A percentile compares a stretch with the other conserved stretches of the same genome.
Evolutionary conservation across 2,113 vertebrate genomes (phyloP).

Genomic region (Xiphias gladius): DNA sequence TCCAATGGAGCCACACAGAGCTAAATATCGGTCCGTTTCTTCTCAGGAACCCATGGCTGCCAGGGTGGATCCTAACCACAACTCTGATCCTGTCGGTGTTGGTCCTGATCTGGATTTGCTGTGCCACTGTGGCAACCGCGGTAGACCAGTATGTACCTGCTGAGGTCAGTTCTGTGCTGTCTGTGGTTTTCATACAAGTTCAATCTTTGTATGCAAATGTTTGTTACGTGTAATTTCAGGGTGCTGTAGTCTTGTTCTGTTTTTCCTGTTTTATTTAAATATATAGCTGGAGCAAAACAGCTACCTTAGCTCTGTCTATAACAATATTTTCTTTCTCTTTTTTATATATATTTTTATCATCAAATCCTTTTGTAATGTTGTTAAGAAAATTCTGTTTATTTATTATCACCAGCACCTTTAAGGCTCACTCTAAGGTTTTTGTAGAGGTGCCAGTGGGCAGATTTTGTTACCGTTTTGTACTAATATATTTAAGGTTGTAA

Average conservation of each 20-base stretch:
- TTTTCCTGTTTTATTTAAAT: no score
- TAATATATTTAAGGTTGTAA: neutral
- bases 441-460: no score
- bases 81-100: constrained; percentile 93
- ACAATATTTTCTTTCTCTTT: no score
- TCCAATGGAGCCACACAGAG: neutral
- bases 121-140: constrained; percentile 96
- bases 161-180: constrained; percentile 84
- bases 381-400: no score
- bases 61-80: constrained; percentile 95
- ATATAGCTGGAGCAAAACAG: no score
- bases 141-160: constrained; percentile 95
- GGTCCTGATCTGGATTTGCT: constrained; percentile 98
- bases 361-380: neutral
- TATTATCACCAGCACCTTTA: no score
- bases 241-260: neutral
- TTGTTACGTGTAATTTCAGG: neutral
- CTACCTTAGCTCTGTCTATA: no score
- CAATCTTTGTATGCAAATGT: neutral
- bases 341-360: neutral
- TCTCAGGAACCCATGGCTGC: constrained; percentile 89
- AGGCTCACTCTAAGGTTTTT: neutral
- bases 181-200: neutral
- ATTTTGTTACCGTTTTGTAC: no score
- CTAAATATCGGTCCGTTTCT: neutral